Conservation (phyloP, 2,888 invertebrate genomes). For the Taphrorychus bicolor region DNA sequence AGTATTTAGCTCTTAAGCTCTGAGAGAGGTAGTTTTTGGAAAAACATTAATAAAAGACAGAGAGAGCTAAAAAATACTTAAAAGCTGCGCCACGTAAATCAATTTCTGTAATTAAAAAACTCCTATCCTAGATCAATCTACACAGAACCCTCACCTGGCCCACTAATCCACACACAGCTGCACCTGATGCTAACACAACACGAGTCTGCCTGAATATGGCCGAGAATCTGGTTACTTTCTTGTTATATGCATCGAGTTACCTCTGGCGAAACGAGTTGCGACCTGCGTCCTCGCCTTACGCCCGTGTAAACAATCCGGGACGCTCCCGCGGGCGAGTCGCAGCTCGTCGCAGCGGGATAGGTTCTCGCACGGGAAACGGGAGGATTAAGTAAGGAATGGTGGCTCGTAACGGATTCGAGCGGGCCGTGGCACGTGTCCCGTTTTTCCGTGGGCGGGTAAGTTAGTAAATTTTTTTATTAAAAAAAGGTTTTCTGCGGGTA, state of each 20-base stretch:
- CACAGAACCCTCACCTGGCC: constrained; percentile 4
- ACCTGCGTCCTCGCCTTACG: neutral
- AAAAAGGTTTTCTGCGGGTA: neutral
- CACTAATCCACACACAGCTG: constrained; percentile 2
- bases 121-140: neutral
- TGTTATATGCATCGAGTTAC: constrained; percentile 46
- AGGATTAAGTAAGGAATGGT: neutral
- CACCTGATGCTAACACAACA: constrained; percentile 13
- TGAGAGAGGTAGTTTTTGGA: too few species aligned
- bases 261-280: neutral
- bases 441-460: neutral
- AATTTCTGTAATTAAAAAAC: neutral
- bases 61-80: too few species aligned
- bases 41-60: too few species aligned
- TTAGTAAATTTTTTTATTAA: neutral
- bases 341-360: neutral
- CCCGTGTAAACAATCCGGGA: neutral
- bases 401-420: constrained; percentile 3
- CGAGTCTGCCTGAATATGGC: constrained; percentile 42
- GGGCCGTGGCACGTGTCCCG: neutral
- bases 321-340: neutral
- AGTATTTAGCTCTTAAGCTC: too few species aligned
- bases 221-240: constrained; percentile 42
- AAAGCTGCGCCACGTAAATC: too few species aligned
- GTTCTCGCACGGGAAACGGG: neutral